Conservation (phyloP, 2,113 vertebrate species). For the Ctenodactylus gundi region DNA sequence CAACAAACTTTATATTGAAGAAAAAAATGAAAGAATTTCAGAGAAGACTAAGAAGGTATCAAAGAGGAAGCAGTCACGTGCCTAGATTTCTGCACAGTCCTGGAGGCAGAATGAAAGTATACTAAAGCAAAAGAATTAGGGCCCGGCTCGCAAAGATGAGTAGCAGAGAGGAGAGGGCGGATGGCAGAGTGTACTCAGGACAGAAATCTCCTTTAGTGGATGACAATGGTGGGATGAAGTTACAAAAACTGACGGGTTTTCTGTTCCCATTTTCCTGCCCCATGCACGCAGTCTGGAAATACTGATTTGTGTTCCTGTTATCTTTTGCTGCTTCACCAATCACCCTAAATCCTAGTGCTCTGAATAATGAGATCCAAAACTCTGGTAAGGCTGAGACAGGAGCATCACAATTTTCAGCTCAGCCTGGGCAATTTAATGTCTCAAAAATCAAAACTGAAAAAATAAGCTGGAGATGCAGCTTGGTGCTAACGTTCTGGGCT, state of each 20-base stretch:
- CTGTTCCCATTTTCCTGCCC: not conserved
- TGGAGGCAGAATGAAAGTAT: rapidly evolving
- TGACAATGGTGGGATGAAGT: not conserved
- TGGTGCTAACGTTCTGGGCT: no score
- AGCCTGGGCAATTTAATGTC: no score
- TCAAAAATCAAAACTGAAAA: no score
- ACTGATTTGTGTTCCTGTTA: not conserved
- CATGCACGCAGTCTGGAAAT: not conserved
- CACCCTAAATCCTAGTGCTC: not conserved
- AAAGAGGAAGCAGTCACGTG: not conserved
- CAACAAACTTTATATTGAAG: not conserved
- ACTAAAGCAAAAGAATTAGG: not conserved
- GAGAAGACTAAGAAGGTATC: not conserved
- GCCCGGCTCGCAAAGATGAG: not conserved
- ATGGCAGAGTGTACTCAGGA: rapidly evolving
- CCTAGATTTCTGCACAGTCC: not conserved
- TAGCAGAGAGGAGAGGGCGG: not conserved
- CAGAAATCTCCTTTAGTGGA: not conserved
- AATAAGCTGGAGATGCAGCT: no score
- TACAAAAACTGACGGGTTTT: not conserved
- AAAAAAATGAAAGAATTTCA: not conserved
- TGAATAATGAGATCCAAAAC: not conserved
- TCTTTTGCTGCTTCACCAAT: not conserved
- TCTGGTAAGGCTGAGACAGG: no score
- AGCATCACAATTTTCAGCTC: no score